Conservation (phyloP, 1,140 invertebrate species). For the Nasonia vitripennis region DNA sequence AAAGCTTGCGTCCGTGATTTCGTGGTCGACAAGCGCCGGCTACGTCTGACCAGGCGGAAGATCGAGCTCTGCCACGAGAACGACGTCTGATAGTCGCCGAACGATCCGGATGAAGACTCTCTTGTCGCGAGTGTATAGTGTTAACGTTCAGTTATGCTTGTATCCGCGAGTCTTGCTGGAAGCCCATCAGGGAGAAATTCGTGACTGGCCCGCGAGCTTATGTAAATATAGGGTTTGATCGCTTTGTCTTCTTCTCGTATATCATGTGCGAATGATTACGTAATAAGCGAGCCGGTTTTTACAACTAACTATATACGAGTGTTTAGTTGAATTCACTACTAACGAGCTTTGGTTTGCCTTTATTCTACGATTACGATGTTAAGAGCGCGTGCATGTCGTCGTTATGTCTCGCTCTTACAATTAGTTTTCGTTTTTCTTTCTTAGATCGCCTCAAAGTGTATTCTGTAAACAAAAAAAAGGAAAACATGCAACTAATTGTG, state of each 20-base stretch:
- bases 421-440: background rate
- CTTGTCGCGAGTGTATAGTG: background rate
- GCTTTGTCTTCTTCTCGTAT: background rate
- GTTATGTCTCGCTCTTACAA: background rate
- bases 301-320: background rate
- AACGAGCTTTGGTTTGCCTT: background rate
- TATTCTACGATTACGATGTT: background rate
- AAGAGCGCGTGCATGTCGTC: background rate
- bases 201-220: background rate
- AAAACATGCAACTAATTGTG: constrained; percentile 15
- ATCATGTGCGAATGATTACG: background rate
- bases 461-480: background rate
- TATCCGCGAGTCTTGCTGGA: background rate
- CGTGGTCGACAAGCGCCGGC: constrained; percentile 75
- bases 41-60: constrained; percentile 71
- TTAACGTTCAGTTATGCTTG: background rate
- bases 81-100: constrained; percentile 70
- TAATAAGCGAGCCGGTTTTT: too few species aligned
- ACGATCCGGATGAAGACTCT: background rate
- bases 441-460: background rate
- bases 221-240: background rate
- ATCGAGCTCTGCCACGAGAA: constrained; percentile 75
- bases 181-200: background rate
- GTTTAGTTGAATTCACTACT: background rate
- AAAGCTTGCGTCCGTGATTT: constrained; percentile 80